phyloP scores from a whole-genome alignment of 2,113 vertebrate species.

The Oncorhynchus gorbuscha region DNA sequence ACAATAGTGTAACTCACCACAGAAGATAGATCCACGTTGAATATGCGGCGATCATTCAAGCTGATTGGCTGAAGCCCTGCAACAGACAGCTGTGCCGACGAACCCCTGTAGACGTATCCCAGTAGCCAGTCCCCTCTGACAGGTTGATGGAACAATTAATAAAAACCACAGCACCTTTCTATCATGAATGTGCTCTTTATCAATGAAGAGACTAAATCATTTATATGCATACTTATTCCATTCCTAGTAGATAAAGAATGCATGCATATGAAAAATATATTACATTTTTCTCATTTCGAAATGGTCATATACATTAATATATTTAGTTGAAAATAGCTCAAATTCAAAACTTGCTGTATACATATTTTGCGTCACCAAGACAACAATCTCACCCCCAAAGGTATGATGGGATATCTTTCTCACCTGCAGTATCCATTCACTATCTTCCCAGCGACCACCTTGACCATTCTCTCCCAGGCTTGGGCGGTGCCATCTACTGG shows the following conservation, averaged over 20 bases:
- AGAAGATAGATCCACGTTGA: conserved; percentile 91
- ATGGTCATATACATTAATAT: not conserved
- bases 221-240: not conserved
- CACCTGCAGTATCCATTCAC: conserved; percentile 95
- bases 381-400: not conserved
- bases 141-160: conserved; percentile 3
- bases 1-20: conserved; percentile 77
- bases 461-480: conserved; percentile 82
- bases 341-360: not conserved
- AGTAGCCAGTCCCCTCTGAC: conserved; percentile 94
- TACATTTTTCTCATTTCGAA: not conserved
- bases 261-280: not conserved
- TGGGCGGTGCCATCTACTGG: conserved; percentile 91
- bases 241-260: not conserved
- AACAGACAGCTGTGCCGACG: conserved; percentile 83
- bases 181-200: not conserved
- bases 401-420: not conserved
- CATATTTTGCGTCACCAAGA: not conserved
- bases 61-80: conserved; percentile 90
- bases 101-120: conserved; percentile 90
- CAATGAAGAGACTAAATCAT: not conserved
- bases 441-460: conserved; percentile 89
- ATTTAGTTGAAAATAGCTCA: not conserved
- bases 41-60: conserved; percentile 82
- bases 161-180: not conserved